Evolutionary conservation across 2,113 vertebrate genomes (phyloP).

Genomic region (Heptranchias perlo): DNA sequence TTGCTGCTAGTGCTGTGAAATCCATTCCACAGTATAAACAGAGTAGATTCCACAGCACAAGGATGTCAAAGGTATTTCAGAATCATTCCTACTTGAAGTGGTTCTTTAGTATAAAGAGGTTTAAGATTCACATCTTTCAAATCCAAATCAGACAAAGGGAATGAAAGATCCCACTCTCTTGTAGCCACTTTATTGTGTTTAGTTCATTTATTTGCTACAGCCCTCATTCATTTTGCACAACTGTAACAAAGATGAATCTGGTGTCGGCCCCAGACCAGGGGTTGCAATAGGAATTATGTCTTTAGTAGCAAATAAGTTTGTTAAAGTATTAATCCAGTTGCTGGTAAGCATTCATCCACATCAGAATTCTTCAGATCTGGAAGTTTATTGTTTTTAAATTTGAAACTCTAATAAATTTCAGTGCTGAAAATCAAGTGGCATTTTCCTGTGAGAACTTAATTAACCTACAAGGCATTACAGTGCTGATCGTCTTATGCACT

Average conservation of each 20-base stretch:
- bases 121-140: too few species aligned
- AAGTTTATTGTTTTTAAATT: neutral
- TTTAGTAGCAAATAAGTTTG: too few species aligned
- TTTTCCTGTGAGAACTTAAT: neutral
- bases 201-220: too few species aligned
- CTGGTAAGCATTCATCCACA: neutral
- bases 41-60: too few species aligned
- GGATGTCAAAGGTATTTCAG: too few species aligned
- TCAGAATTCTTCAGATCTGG: neutral
- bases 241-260: neutral
- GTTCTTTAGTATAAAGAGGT: too few species aligned
- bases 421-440: neutral
- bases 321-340: neutral
- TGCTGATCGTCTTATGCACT: neutral
- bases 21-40: too few species aligned
- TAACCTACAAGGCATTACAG: neutral
- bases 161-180: neutral
- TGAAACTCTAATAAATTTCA: neutral
- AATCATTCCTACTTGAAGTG: too few species aligned
- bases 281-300: neutral
- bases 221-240: neutral
- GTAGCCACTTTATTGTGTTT: neutral
- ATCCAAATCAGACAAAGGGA: neutral
- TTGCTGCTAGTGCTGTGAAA: too few species aligned
- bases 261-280: neutral